Base-by-base conservation (phyloP, 2,888 invertebrate genomes). In the Helobdella robusta region DNA sequence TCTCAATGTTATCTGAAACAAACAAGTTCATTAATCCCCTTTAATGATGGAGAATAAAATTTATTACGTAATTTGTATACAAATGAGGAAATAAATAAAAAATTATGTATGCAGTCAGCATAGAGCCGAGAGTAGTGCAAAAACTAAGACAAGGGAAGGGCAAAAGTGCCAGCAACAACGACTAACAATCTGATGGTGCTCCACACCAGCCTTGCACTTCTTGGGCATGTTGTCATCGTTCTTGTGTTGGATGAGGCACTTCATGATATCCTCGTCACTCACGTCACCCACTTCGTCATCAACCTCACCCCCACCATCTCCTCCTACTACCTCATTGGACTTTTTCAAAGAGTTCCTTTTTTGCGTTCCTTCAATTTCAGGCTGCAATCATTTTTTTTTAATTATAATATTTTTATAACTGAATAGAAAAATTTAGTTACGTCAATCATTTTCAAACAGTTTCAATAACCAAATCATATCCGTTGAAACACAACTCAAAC, bases 161-260 rank as follows among this genome's bases (percentile, higher is more conserved):
- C 44, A 15, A 15, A 18, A 18, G 11, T 44, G 11, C 18, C 44
- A 44, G 15, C n/a, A 11, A 40, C 44, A 40, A 15, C 11, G 44
- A 40, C 67, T 25, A 2, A 82, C 80, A 68, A 98, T 83, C 81
- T 98, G 97, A 76, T 94, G 93, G 82, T 98, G 97, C 80, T 95
- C 94, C 60, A 98, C 88, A 68, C 92, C 91, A 46, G 89, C 89
- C 70, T 88, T 84, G 79, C 97, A 97, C 78, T 92, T 91, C 23
- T 85, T 83, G 73, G 87, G 86, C 74, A 91, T 84, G 74, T 88
- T 86, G 4, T 86, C 85, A 73, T 90, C 87, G 78, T 91, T 91
- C 81, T 95, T 97, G 77, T 92, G 89, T 40, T 86, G 83, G 67
- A 95, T 89, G 61, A 98, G 83, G 80, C 97, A 98, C 67, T 92